phyloP scores from a whole-genome alignment of 2,888 invertebrate genomes.

The Plebejus argus region DNA sequence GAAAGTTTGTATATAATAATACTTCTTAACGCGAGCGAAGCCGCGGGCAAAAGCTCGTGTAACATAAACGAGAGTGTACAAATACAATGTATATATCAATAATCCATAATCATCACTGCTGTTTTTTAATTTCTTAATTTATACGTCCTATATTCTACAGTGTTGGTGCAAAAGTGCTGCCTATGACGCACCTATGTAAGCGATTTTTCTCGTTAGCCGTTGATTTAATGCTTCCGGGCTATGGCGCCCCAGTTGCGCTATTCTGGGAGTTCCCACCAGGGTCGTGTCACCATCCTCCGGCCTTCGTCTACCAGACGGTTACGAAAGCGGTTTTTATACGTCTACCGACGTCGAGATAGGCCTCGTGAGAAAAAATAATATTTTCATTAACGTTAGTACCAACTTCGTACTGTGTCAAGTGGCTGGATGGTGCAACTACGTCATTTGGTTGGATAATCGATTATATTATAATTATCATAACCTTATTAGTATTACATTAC shows the following conservation, averaged over 20 bases:
- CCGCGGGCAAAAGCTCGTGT: no score
- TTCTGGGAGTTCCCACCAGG: constrained; percentile 18
- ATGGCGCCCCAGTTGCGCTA: constrained; percentile 28
- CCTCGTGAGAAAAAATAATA: neutral
- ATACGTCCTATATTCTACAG: neutral
- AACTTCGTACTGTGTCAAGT: no score
- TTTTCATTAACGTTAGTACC: neutral
- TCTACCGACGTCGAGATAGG: neutral
- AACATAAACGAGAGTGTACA: no score
- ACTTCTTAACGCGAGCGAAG: no score
- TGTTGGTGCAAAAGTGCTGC: neutral
- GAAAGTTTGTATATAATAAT: no score
- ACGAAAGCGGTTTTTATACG: neutral
- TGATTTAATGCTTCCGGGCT: constrained; percentile 27
- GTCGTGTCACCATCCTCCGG: constrained; percentile 24
- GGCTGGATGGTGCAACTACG: no score
- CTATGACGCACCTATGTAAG: neutral
- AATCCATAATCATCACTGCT: neutral
- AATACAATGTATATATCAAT: no score
- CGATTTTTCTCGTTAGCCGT: constrained; percentile 14
- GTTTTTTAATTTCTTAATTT: neutral
- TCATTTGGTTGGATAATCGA: no score
- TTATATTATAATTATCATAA: no score
- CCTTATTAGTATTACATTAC: no score
- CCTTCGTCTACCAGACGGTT: constrained; percentile 15